Conservation (phyloP, 1,140 invertebrate genomes). For the Gonioctena quinquepunctata region DNA sequence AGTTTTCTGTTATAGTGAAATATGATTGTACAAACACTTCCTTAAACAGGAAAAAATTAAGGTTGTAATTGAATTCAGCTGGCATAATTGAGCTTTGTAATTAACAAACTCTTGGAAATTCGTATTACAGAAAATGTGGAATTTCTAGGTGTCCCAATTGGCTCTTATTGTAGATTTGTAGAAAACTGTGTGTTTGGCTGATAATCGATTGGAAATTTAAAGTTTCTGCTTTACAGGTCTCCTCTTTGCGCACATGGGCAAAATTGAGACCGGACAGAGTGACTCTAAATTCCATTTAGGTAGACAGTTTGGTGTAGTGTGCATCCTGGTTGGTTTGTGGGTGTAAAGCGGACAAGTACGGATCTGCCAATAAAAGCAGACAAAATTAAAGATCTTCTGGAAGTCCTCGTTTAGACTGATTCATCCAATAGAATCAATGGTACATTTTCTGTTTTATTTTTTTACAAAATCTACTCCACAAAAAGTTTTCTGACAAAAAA, state of each 20-base stretch:
- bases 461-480: too few species aligned
- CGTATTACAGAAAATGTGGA: neutral
- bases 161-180: slow-evolving; percentile 31
- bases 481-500: too few species aligned
- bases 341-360: slow-evolving; percentile 15
- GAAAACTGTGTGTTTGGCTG: slow-evolving; percentile 47
- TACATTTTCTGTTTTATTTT: too few species aligned
- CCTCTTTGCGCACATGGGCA: slow-evolving; percentile 80
- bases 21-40: too few species aligned
- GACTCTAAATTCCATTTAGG: slow-evolving; percentile 40
- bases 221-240: slow-evolving; percentile 76
- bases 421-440: too few species aligned
- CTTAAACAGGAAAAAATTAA: too few species aligned
- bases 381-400: neutral
- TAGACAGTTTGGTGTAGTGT: slow-evolving; percentile 29
- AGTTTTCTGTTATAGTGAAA: too few species aligned
- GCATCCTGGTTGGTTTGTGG: slow-evolving; percentile 30
- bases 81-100: too few species aligned
- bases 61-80: too few species aligned
- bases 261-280: slow-evolving; percentile 61
- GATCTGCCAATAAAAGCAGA: slow-evolving; percentile 6
- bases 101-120: neutral
- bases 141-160: slow-evolving; percentile 36
- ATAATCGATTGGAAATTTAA: slow-evolving; percentile 42
- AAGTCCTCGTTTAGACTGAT: too few species aligned